Conservation (phyloP, 2,113 vertebrate species). For the Salminus brasiliensis region DNA sequence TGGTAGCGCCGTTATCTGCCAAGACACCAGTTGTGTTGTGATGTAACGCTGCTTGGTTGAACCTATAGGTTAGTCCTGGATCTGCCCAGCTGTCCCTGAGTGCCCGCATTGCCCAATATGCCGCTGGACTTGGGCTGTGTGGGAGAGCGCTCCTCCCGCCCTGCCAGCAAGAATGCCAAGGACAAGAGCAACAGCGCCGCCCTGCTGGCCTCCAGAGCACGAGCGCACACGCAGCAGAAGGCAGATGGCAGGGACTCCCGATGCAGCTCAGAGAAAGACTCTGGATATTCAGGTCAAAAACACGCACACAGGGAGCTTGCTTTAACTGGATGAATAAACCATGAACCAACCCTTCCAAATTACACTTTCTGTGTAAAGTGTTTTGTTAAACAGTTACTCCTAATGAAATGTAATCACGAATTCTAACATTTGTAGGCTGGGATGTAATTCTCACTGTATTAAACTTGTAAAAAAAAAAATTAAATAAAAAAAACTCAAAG, state of each 20-base stretch:
- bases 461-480: no score
- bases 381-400: no score
- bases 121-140: slow-evolving; percentile 56
- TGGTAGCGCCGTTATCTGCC: no score
- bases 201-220: slow-evolving; percentile 54
- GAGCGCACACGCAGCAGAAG: slow-evolving; percentile 24
- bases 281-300: slow-evolving; percentile 72
- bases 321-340: background rate
- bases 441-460: no score
- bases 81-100: slow-evolving; percentile 39
- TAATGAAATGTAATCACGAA: no score
- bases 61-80: background rate
- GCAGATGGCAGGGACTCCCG: slow-evolving; percentile 52
- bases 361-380: no score
- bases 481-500: no score
- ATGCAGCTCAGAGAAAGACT: slow-evolving; percentile 76
- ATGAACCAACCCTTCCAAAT: no score
- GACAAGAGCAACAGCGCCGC: slow-evolving; percentile 68
- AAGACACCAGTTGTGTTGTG: no score
- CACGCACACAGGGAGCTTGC: background rate
- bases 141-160: slow-evolving; percentile 26
- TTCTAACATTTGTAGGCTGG: no score
- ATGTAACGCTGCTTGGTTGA: background rate
- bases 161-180: slow-evolving; percentile 68
- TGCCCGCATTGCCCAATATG: slow-evolving; percentile 63